Evolutionary conservation across 2,797 vertebrate genomes (phyloP).

Genomic region (Pipistrellus pipistrellus): DNA sequence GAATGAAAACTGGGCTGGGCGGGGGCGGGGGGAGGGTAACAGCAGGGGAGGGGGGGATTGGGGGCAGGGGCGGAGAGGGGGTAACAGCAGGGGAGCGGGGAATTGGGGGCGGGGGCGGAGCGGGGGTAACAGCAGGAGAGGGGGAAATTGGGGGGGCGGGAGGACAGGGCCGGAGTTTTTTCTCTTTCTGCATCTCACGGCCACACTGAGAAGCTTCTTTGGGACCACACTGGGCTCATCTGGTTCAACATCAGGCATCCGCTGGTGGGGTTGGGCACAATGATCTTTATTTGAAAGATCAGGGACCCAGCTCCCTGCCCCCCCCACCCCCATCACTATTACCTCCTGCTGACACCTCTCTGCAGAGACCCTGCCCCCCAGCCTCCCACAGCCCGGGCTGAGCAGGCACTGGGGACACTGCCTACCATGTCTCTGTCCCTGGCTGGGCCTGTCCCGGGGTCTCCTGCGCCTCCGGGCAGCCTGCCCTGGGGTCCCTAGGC

Average conservation of each 20-base stretch:
- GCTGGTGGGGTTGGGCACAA: accelerated
- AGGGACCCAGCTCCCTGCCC: not conserved
- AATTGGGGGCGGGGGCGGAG: no score
- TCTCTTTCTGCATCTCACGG: not conserved
- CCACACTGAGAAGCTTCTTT: not conserved
- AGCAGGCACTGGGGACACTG: not conserved
- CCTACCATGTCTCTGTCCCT: not conserved
- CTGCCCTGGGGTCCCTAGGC: not conserved
- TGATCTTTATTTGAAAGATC: not conserved
- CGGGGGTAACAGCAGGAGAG: not conserved
- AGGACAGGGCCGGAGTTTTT: not conserved
- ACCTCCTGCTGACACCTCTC: not conserved
- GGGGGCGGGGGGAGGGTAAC: not conserved
- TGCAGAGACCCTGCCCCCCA: no score
- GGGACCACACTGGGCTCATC: not conserved
- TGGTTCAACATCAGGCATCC: not conserved
- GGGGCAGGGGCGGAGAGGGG: no score
- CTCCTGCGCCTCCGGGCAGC: not conserved
- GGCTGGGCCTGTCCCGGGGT: not conserved
- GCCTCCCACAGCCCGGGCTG: not conserved
- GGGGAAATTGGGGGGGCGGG: no score
- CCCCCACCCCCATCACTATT: not conserved
- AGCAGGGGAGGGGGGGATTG: accelerated
- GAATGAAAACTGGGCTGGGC: not conserved
- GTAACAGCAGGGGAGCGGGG: accelerated